Base-by-base conservation (phyloP, 2,888 invertebrate species). In the Vanessa cardui region DNA sequence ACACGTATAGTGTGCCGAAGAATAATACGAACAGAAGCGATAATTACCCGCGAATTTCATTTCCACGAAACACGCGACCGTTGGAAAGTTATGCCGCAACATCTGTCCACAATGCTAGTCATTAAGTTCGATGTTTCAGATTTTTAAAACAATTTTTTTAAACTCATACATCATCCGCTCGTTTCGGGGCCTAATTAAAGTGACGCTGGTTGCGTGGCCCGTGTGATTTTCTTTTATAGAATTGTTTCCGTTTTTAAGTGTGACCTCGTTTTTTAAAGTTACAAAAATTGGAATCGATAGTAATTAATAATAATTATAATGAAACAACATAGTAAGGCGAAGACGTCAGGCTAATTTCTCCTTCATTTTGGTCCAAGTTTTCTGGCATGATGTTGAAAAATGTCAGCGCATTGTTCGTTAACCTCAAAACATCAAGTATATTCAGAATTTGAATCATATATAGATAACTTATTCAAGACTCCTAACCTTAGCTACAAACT, bases 31-130 rank as follows among this genome's bases (percentile, higher is more conserved):
- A 80, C 84, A 83, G 83, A 85, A 86, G 87, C 85, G 89, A 89
- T 90, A 89, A 90, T 90, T 90, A 87, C 80, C 82, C 85, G 86
- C 87, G 90, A 88, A 89, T 87, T 86, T 84, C 66, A 62, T 69
- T 72, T 69, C 71, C 67, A 71, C 52, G 59, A 73, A 75, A 73
- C 49, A 54, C 56, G 61, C 61, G 70, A 73, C 64, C 67, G 72
- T 77, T 80, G 82, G 86, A 87, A 88, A 87, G 87, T 83, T 76
- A 65, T 63, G 62, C 60, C 71, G 68, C 68, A 52, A 52, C 52
- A 69, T 70, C 68, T 59, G 70, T 64, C 63, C 54, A 56, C 63
- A 46, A 61, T 60, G 63, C 69, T 66, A 64, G 64, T 62, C 58
- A 70, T 70, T 70, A 66, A 50, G 45, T 58, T 58, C 56, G 52